Evolutionary conservation across 2,888 invertebrate species (phyloP), one percentile per base, ranked within the genome.

Genomic region (Thymelicus sylvestris): DNA sequence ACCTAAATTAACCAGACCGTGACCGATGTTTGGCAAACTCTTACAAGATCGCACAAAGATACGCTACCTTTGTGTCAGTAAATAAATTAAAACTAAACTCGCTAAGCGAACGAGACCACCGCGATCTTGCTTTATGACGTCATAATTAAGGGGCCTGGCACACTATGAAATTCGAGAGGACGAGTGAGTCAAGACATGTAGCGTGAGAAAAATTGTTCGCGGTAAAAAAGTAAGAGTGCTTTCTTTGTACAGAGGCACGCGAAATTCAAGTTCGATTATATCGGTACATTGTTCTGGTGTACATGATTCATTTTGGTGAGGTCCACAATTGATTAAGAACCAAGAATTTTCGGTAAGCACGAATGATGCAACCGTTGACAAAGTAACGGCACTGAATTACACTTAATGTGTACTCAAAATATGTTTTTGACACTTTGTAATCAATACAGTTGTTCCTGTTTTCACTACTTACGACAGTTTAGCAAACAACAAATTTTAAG

Each of bases 181-280:
- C 77, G 73, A 80, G 75, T 92, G 91, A 92, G 83, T 93, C 90
- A 91, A 82, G 72, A 65, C 57, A 24, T 72, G 71, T 80, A 73
- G 81, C 88, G 89, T 90, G 88, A 87, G 90, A 90, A 90, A 72
- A 87, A 89, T 82, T 79, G 81, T 81, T 81, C 81, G 80, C 80
- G 84, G 85, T 80, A 85, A 89, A 92, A 92, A 91, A 92, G 93
- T 92, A 93, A 92, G 88, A 92, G 92, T 90, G 80, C 88, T 91
- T 89, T 91, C 92, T 91, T 92, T 90, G 88, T 88, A 88, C 87
- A 86, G 85, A 77, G 86, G 85, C 85, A 82, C 81, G 84, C 83
- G 78, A 88, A 88, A 90, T 87, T 86, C 83, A 86, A 85, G 83
- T 84, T 87, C 87, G 86, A 87, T 90, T 87, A 50, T 41, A 90